Evolutionary conservation across 1,140 invertebrate species (phyloP), one percentile per base, ranked within the genome.

Genomic region (Hycleus phaleratus): DNA sequence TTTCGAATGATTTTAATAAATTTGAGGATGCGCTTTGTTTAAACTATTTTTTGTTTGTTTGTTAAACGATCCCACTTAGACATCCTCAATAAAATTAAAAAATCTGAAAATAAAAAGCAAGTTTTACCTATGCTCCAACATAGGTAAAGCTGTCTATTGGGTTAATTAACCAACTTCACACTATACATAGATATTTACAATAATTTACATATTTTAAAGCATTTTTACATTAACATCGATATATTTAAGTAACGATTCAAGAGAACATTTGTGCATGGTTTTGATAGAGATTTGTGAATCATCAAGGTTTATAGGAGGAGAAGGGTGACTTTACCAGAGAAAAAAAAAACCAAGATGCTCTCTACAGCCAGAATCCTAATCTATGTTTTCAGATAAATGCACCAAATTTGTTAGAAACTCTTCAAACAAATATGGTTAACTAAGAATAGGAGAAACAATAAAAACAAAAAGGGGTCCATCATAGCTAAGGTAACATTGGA

Each of bases 401-500:
- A 32, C 32, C 32, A 32, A 32, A 32, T 32, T 32, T 32, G 32
- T 32, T 32, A 3, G 32, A 32, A 32, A 32, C 32, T 32, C 32
- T 32, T 32, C 32, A 32, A 32, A 32, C 32, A 32, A 32, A 67
- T 62, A 67, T 66, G 59, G 54, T 61, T 11, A 18, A 18, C 18
- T 18, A 32, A 5, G 54, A 38, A 56, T 26, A 18, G 51, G 11
- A 46, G 50, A 47, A 62, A 49, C 18, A 18, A 18, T 18, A 60
- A 51, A 32, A 59, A 42, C 3, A 3, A 4, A 53, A 43, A 49
- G 55, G 59, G 63, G 56, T 50, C 60, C 60, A 58, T 60, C 48
- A 71, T 73, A 73, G 70, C 66, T 65, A 73, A 73, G 72, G 72
- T 71, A 71, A 73, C 72, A 73, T 73, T 73, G 72, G 72, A 73